These are phyloP conservation scores for Pangasianodon hypophthalmus DNA, from an alignment of 2,113 vertebrate species.

Conservation along the genomic window DNA sequence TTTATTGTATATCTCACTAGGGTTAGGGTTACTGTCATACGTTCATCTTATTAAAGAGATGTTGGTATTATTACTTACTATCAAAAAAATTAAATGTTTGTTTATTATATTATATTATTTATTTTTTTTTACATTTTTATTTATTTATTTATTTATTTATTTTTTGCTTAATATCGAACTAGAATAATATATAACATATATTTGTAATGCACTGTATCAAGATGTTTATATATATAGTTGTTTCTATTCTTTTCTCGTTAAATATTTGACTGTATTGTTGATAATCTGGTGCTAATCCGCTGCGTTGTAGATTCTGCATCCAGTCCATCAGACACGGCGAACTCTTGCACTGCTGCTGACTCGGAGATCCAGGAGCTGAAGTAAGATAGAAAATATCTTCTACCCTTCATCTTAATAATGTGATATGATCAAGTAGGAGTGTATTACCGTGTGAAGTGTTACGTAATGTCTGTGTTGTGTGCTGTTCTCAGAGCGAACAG, in stretches of 20 bases:
- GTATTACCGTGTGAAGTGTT: background rate
- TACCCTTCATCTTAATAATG: background rate
- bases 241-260: background rate
- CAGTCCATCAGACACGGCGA: constrained; percentile 35
- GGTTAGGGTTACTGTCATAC: too few relatives aligned
- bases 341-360: constrained; percentile 41
- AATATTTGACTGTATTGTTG: background rate
- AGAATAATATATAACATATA: too few relatives aligned
- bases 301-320: constrained; percentile 23
- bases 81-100: too few relatives aligned
- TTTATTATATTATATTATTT: too few relatives aligned
- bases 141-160: background rate
- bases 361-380: constrained; percentile 58
- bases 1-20: too few relatives aligned
- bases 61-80: too few relatives aligned
- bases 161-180: too few relatives aligned
- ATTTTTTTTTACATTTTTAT: too few relatives aligned
- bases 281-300: background rate
- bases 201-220: too few relatives aligned
- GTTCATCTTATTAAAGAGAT: too few relatives aligned
- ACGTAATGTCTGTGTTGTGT: background rate
- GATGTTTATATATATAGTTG: too few relatives aligned
- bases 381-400: constrained; percentile 25
- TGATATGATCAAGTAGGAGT: background rate
- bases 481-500: constrained; percentile 63